phyloP scores from a whole-genome alignment of 2,797 vertebrate genomes.

The Lithobates sylvaticus region DNA sequence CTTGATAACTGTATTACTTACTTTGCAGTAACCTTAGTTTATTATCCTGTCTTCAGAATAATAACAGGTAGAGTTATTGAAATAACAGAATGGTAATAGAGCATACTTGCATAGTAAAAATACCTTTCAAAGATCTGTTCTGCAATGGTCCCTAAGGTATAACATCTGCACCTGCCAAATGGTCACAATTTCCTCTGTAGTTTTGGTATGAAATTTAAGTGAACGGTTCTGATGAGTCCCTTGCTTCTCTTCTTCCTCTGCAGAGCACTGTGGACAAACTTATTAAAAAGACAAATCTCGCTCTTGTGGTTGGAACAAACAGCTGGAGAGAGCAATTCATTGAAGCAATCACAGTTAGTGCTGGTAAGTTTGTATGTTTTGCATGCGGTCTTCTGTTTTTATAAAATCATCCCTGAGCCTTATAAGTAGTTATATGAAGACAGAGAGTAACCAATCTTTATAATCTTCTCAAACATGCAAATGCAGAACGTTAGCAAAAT shows the following conservation, averaged over 20 bases:
- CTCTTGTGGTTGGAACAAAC: conserved; percentile 93
- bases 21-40: background rate
- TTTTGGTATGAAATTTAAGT: conserved; percentile 3
- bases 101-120: background rate
- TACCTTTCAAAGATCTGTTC: background rate
- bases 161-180: conserved; percentile 22
- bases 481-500: background rate
- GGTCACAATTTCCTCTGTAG: background rate
- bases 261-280: conserved; percentile 97
- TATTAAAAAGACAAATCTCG: conserved; percentile 97
- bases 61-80: background rate
- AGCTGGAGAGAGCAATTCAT: conserved; percentile 97
- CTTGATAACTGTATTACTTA: background rate
- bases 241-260: conserved; percentile 63
- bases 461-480: conserved; percentile 6
- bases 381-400: conserved; percentile 10
- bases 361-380: conserved; percentile 80
- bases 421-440: background rate
- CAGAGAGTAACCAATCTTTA: conserved; percentile 1
- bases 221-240: conserved; percentile 44
- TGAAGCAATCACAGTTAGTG: conserved; percentile 92
- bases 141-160: background rate
- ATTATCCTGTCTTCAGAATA: background rate
- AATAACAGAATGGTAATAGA: background rate
- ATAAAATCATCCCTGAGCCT: background rate